Evolutionary conservation across 2,113 vertebrate species (phyloP).

Genomic region (Vulpes ferrilata): DNA sequence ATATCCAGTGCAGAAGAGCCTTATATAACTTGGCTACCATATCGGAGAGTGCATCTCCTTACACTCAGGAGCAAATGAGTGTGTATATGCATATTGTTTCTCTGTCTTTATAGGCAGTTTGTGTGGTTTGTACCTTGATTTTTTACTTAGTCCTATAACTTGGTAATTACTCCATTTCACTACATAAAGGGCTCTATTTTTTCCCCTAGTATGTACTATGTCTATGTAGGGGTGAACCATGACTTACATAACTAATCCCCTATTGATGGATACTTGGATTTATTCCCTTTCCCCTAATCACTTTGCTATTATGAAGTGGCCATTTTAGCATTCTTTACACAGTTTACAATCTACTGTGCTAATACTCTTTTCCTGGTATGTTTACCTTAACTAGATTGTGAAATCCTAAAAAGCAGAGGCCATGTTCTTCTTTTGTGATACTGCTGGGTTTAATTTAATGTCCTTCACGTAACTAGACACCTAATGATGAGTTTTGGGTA

Average conservation of each 20-base stretch:
- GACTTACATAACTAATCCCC: background rate
- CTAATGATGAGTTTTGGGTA: background rate
- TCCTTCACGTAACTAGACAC: background rate
- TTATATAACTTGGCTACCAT: background rate
- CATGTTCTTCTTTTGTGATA: constrained; percentile 10
- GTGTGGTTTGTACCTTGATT: background rate
- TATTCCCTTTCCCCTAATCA: background rate
- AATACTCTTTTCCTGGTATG: background rate
- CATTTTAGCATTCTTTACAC: constrained; percentile 14
- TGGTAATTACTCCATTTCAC: background rate
- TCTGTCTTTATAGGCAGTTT: background rate
- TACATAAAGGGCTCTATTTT: background rate
- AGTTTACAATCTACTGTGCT: background rate
- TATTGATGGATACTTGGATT: background rate
- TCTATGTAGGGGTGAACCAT: background rate
- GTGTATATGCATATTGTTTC: background rate
- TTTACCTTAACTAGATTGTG: background rate
- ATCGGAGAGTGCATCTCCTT: background rate
- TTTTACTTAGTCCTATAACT: background rate
- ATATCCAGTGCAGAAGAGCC: background rate
- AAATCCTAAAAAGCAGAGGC: background rate
- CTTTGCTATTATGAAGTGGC: background rate
- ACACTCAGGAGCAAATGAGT: background rate
- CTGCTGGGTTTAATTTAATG: background rate
- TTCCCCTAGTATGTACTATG: background rate